A percentile compares a stretch with the other conserved stretches of the same genome.
Conservation (phyloP, 2,888 invertebrate species). For the Gymnoscelis rufifasciata region DNA sequence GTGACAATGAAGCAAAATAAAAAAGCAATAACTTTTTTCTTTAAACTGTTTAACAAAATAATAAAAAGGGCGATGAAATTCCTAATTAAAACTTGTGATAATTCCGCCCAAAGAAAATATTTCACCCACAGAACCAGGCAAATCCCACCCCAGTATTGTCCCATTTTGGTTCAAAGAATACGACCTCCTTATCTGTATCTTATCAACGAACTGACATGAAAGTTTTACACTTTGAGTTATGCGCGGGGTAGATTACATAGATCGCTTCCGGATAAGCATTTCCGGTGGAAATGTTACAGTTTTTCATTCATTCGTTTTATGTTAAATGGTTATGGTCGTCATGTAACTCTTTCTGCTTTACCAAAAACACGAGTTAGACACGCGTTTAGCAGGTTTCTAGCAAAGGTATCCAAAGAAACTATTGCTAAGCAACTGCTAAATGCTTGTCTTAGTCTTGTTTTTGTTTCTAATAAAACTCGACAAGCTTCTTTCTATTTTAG, state of each 20-base stretch:
- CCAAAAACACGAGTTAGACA: no score
- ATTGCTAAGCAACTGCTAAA: no score
- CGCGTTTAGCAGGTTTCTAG: no score
- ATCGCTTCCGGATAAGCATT: constrained; percentile 27
- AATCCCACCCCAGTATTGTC: neutral
- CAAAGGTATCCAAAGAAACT: no score
- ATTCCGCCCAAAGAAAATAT: neutral
- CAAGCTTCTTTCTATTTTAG: no score
- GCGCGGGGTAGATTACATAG: constrained; percentile 28
- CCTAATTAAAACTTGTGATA: no score
- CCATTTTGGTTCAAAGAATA: constrained; percentile 11
- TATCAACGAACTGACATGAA: constrained; percentile 18
- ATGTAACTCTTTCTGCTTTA: neutral
- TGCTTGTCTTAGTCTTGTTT: no score
- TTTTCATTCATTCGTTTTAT: constrained; percentile 5
- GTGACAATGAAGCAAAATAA: no score
- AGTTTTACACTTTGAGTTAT: constrained; percentile 19
- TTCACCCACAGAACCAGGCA: neutral
- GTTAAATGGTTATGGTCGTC: neutral
- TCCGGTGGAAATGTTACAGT: constrained; percentile 20
- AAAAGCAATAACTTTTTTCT: no score
- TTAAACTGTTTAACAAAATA: no score
- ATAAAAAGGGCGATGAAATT: no score
- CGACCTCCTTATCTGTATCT: constrained; percentile 10
- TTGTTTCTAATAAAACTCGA: no score